Percentiles rank a stretch among this genome's conserved stretches.
Conservation (phyloP, 2,888 invertebrate species). For the Doris montereyensis region DNA sequence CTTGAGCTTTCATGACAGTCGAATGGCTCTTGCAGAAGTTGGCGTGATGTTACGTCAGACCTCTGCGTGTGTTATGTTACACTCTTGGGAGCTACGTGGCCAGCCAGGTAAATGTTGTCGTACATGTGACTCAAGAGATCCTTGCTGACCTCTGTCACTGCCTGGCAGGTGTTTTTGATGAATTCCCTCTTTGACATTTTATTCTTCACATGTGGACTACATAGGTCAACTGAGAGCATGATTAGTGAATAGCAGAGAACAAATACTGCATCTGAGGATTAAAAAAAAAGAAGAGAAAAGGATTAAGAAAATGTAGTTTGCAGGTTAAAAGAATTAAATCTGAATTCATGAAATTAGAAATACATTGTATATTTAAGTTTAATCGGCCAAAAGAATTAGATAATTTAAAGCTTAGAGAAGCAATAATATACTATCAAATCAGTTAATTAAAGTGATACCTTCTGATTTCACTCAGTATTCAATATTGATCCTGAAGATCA, state of each 20-base stretch:
- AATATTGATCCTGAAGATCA: too few relatives aligned
- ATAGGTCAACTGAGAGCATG: slow-evolving; percentile 75
- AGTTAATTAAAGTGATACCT: too few relatives aligned
- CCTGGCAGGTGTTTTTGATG: slow-evolving; percentile 75
- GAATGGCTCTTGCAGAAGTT: too few relatives aligned
- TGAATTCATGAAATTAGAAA: background rate
- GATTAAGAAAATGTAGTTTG: background rate
- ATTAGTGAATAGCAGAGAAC: slow-evolving; percentile 75
- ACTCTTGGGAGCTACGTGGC: slow-evolving; percentile 71
- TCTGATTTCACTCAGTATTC: too few relatives aligned
- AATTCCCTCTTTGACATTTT: slow-evolving; percentile 76
- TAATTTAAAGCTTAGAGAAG: too few relatives aligned
- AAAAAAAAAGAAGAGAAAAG: slow-evolving; percentile 1
- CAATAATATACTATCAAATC: too few relatives aligned
- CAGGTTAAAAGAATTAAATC: background rate
- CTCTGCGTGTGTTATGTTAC: too few relatives aligned
- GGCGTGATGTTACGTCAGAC: too few relatives aligned
- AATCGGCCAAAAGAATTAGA: too few relatives aligned
- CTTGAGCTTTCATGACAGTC: too few relatives aligned
- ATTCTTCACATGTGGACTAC: slow-evolving; percentile 75
- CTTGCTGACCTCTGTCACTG: slow-evolving; percentile 69
- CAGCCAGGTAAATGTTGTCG: slow-evolving; percentile 75
- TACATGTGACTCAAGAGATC: slow-evolving; percentile 75
- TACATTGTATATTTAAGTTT: too few relatives aligned
- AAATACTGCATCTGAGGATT: slow-evolving; percentile 72